Base-by-base conservation (phyloP, 2,888 invertebrate species). In the Lissocephala sabroskyi region DNA sequence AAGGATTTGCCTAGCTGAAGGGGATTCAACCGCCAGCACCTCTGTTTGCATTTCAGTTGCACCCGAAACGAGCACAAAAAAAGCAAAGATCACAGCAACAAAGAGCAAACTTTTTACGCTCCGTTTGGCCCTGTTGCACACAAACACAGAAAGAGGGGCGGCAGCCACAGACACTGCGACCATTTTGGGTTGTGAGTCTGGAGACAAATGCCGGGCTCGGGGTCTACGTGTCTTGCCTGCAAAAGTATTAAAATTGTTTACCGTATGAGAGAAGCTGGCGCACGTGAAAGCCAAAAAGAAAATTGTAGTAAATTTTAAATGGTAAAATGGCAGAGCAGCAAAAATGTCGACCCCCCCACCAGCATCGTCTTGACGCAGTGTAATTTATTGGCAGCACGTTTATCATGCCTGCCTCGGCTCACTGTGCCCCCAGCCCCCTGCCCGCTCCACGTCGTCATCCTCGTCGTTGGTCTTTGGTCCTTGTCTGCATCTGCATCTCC, bases 301-400 rank as follows among this genome's bases (percentile, higher is more conserved):
- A 73, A 77, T 71, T 77, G 78, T 73, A 71, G 66, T 73, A 73
- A 73, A 73, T 73, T 73, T 77, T 75, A 77, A 73, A 73, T 73
- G 67, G 75, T 59, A 70, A 23, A 23, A 71, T 71, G 70, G 75
- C 57, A 70, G 58, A 56, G 75, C 77, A 71, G 66, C 75, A 76
- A 68, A 76, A 70, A 70, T 70, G 70, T 68, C 35, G 43, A 1
- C 17, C 37, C n/a, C 17, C 3, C 17, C 14, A 5, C n/a, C 10
- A 49, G 16, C 7, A 14, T 35, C 16, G 49, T 45, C 67, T 75
- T 77, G 71, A 71, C 75, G 71, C 71, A 77, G 75, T 77, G 71
- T 73, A 77, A 73, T 73, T 73, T 73, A 73, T 73, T 73, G 71
- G 71, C 78, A 77, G 71, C 71, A 73, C 71, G 71, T 73, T 74